These are phyloP conservation scores for Lampris incognitus DNA, from an alignment of 2,113 vertebrate genomes.

Conservation along the genomic window DNA sequence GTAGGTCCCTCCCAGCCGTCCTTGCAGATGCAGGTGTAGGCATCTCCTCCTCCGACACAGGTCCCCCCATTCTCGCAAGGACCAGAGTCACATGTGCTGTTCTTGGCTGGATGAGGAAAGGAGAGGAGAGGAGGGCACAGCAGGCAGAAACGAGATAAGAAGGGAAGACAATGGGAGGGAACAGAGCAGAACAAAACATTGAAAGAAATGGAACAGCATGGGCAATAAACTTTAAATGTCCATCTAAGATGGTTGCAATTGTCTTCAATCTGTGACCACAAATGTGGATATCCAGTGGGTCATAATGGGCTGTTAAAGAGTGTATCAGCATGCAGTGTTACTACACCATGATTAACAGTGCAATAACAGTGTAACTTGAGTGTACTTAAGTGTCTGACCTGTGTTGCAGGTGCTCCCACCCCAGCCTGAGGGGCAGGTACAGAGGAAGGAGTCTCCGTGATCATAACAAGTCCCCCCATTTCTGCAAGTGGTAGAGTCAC, in stretches of 20 bases:
- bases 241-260: neutral
- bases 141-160: neutral
- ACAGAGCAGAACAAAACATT: neutral
- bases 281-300: neutral
- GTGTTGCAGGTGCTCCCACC: constrained; percentile 91
- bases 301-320: neutral
- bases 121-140: neutral
- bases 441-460: constrained; percentile 90
- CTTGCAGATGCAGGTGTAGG: constrained; percentile 94
- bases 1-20: constrained; percentile 95
- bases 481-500: constrained; percentile 91
- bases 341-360: neutral
- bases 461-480: constrained; percentile 94
- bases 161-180: neutral
- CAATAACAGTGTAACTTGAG: neutral
- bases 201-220: neutral
- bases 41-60: constrained; percentile 90
- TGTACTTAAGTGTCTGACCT: constrained; percentile 76
- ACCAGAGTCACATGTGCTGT: constrained; percentile 91
- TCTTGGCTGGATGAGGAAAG: constrained; percentile 81
- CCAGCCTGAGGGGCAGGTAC: constrained; percentile 90
- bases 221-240: neutral
- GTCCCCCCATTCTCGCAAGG: constrained; percentile 95
- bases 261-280: neutral
- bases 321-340: neutral